phyloP scores from a whole-genome alignment of 2,797 vertebrate species.

The Tiaroga cobitis region DNA sequence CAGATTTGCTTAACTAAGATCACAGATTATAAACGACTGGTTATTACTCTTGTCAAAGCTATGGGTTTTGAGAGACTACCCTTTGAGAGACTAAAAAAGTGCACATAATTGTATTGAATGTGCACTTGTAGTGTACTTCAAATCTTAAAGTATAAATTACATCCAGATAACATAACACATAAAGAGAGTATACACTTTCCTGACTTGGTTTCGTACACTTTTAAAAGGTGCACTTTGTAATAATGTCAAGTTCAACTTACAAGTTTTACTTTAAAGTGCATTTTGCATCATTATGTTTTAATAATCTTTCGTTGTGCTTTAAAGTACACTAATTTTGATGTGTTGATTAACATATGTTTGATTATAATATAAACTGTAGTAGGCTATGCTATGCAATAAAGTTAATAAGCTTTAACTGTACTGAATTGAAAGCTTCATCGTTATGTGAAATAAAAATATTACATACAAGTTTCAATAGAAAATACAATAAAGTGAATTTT shows the following conservation, averaged over 20 bases:
- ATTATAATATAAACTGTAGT: not conserved
- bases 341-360: not conserved
- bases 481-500: not conserved
- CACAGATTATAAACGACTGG: not conserved
- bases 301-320: not conserved
- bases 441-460: not conserved
- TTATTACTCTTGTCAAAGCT: not conserved
- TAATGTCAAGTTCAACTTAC: not conserved
- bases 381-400: not conserved
- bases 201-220: not conserved
- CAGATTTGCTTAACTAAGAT: not conserved
- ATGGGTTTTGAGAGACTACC: not conserved
- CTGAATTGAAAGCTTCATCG: not conserved
- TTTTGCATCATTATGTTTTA: not conserved
- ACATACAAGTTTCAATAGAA: not conserved
- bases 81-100: not conserved
- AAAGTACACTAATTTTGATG: not conserved
- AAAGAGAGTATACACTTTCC: not conserved
- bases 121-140: not conserved
- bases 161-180: not conserved
- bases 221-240: not conserved
- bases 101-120: not conserved
- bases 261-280: not conserved
- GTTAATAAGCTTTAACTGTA: not conserved
- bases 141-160: not conserved